Conservation (phyloP, 2,888 invertebrate species). For the Pollenia angustigena region DNA sequence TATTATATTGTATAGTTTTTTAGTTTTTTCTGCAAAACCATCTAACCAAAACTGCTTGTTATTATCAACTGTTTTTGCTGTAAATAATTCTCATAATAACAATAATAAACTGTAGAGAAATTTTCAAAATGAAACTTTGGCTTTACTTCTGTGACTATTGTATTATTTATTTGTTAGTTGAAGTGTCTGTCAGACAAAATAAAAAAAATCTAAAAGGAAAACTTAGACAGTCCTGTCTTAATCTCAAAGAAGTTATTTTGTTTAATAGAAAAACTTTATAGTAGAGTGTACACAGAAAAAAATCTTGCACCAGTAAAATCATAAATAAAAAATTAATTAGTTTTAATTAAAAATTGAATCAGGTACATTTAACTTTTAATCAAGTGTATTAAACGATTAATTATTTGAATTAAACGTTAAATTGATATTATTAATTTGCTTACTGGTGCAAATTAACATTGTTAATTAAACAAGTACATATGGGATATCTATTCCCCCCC, state of each 20-base stretch:
- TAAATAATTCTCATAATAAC: slow-evolving; percentile 9
- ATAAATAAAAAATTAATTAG: too few relatives aligned
- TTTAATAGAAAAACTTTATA: too few relatives aligned
- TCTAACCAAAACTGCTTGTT: slow-evolving; percentile 11
- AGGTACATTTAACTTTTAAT: too few relatives aligned
- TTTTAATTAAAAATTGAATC: too few relatives aligned
- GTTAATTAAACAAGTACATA: too few relatives aligned
- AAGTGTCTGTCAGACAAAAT: neutral
- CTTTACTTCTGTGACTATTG: neutral
- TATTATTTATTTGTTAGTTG: slow-evolving; percentile 10
- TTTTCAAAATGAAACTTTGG: neutral
- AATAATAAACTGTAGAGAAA: slow-evolving; percentile 3
- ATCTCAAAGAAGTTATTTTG: neutral
- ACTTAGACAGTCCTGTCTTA: neutral
- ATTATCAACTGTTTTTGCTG: slow-evolving; percentile 22
- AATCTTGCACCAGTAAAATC: too few relatives aligned
- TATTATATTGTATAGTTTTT: neutral
- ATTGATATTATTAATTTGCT: too few relatives aligned
- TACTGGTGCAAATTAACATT: too few relatives aligned
- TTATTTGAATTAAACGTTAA: too few relatives aligned
- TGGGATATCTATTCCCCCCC: too few relatives aligned
- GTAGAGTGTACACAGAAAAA: too few relatives aligned
- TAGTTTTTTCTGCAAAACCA: neutral
- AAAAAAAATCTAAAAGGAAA: neutral
- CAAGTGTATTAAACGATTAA: too few relatives aligned